Evolutionary conservation across 2,888 invertebrate genomes (phyloP).

Genomic region (Neocrepidodera transversa): DNA sequence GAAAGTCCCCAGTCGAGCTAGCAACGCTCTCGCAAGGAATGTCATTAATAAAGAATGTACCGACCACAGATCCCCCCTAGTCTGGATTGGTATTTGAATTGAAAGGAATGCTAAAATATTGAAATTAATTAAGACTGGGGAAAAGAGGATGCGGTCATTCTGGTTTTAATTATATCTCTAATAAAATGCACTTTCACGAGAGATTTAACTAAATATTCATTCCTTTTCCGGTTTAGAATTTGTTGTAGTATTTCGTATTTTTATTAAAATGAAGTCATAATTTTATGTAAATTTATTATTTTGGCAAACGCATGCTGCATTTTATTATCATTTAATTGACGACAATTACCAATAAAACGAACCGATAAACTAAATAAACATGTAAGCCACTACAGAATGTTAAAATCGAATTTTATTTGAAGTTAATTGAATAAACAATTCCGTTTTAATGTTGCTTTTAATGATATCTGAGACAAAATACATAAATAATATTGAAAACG

Average conservation of each 20-base stretch:
- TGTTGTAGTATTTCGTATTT: no score
- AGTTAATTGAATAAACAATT: no score
- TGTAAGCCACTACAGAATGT: slow-evolving; percentile 26
- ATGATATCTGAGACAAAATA: no score
- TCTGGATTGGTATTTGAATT: slow-evolving; percentile 34
- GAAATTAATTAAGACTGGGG: slow-evolving; percentile 43
- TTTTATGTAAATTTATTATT: slow-evolving; percentile 39
- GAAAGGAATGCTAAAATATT: slow-evolving; percentile 43
- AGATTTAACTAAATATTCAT: no score
- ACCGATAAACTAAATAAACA: slow-evolving; percentile 45
- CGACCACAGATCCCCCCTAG: slow-evolving; percentile 47
- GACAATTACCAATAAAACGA: slow-evolving; percentile 47
- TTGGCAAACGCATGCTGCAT: slow-evolving; percentile 44
- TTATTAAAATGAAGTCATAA: no score
- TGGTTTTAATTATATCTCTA: slow-evolving; percentile 7
- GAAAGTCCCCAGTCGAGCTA: slow-evolving; percentile 49
- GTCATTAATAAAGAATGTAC: slow-evolving; percentile 59
- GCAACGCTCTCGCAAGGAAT: slow-evolving; percentile 51
- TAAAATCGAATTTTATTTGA: slow-evolving; percentile 1
- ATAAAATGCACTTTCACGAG: no score
- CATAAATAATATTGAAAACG: no score
- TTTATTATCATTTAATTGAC: slow-evolving; percentile 46
- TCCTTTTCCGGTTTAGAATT: no score
- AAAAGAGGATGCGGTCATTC: background rate
- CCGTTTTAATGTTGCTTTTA: no score